Percentiles rank a stretch among this genome's conserved stretches.
Conservation (phyloP, 2,113 vertebrate genomes). For the Chitala chitala region DNA sequence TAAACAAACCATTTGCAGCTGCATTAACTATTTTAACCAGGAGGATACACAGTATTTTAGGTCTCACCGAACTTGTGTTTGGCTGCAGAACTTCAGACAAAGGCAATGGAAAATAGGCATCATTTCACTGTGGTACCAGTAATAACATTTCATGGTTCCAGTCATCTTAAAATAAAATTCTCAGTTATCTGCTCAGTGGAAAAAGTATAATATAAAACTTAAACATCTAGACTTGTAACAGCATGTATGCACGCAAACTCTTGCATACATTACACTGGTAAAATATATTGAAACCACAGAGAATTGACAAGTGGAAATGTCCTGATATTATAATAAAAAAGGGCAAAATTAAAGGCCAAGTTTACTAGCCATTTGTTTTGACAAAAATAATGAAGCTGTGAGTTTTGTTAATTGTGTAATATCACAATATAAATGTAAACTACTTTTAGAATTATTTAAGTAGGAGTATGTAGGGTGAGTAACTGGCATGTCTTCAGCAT, state of each 20-base stretch:
- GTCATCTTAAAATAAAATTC: not conserved
- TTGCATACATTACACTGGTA: too few relatives aligned
- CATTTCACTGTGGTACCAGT: not conserved
- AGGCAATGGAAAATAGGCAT: constrained; percentile 6
- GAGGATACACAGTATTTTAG: not conserved
- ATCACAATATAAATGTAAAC: not conserved
- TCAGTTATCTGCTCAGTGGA: not conserved
- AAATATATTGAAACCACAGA: too few relatives aligned
- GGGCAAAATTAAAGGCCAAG: too few relatives aligned
- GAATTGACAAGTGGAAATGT: too few relatives aligned
- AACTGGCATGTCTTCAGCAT: not conserved
- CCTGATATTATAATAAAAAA: too few relatives aligned
- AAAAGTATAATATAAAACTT: not conserved
- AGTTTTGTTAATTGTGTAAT: too few relatives aligned
- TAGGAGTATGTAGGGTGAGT: not conserved
- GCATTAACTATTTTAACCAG: not conserved
- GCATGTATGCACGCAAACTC: too few relatives aligned
- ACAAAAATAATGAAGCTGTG: not conserved
- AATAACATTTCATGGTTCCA: not conserved
- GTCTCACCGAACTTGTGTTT: not conserved
- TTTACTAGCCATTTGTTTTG: not conserved
- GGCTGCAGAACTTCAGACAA: constrained; percentile 5
- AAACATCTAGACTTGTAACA: too few relatives aligned
- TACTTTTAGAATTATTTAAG: not conserved
- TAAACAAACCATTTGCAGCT: not conserved